A percentile compares a stretch with the other conserved stretches of the same genome.
phyloP scores from a whole-genome alignment of 2,888 invertebrate genomes.

The Cordilura impudica region DNA sequence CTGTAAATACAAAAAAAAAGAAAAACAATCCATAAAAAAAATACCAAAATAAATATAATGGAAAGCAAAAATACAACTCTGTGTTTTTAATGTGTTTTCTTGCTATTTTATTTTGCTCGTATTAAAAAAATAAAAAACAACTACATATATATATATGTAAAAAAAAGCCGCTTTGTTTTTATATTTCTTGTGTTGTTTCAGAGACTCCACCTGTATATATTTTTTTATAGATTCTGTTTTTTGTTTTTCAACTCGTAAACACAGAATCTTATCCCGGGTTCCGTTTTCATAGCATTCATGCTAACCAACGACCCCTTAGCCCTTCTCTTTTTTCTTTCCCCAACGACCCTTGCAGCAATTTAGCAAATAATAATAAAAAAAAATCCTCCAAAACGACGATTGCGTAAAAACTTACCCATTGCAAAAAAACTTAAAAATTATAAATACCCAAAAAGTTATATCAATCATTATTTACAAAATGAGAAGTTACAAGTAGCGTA shows the following conservation, averaged over 20 bases:
- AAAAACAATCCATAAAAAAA: constrained; percentile 68
- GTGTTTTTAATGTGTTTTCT: constrained; percentile 46
- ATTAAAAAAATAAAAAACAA: constrained; percentile 47
- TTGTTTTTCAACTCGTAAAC: constrained; percentile 46
- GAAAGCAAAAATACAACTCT: constrained; percentile 50
- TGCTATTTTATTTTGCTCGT: constrained; percentile 58
- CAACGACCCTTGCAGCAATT: constrained; percentile 33
- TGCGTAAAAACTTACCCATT: constrained; percentile 58
- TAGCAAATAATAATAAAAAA: constrained; percentile 31
- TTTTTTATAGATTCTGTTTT: constrained; percentile 53
- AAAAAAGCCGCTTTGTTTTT: constrained; percentile 73
- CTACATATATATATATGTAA: constrained; percentile 62
- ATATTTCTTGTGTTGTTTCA: constrained; percentile 55
- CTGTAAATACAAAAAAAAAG: constrained; percentile 25
- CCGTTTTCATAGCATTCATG: constrained; percentile 16
- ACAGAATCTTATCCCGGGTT: constrained; percentile 43
- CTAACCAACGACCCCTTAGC: background rate
- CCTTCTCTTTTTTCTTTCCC: constrained; percentile 8
- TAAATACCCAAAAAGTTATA: too few relatives aligned
- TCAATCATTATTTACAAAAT: too few relatives aligned
- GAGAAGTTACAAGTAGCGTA: too few relatives aligned
- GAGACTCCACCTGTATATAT: constrained; percentile 62
- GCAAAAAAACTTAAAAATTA: constrained; percentile 3
- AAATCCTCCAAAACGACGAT: constrained; percentile 50
- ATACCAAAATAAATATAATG: constrained; percentile 66